These are phyloP conservation scores for Prosapia bicincta DNA, from an alignment of 2,888 invertebrate genomes.

Conservation along the genomic window DNA sequence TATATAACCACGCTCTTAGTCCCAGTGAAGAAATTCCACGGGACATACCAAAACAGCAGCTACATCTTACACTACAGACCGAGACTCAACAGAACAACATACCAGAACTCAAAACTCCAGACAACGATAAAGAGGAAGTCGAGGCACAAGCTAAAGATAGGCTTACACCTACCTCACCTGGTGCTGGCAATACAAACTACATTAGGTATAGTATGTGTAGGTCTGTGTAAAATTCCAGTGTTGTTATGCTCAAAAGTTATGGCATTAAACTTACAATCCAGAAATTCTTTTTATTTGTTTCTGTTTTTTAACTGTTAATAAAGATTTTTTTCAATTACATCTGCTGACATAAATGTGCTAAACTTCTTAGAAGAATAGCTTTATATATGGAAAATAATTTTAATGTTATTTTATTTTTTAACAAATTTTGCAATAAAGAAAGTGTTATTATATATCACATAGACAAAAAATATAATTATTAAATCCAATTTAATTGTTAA, in stretches of 20 bases:
- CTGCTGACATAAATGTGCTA: no score
- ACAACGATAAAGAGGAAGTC: not conserved
- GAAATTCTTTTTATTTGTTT: not conserved
- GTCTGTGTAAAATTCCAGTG: not conserved
- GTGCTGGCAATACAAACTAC: conserved; percentile 18
- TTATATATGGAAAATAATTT: no score
- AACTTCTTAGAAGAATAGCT: no score
- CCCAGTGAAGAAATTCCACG: not conserved
- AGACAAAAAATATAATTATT: no score
- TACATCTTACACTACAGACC: not conserved
- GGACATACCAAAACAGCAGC: not conserved
- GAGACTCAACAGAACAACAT: not conserved
- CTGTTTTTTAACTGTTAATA: not conserved
- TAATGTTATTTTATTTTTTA: no score
- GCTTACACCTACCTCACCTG: conserved; percentile 8
- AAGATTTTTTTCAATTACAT: not conserved
- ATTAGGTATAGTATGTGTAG: conserved; percentile 26
- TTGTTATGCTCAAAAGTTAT: not conserved
- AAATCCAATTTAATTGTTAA: no score
- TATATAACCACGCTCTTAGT: not conserved
- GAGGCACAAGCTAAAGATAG: not conserved
- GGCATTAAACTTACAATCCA: not conserved
- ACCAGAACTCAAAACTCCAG: not conserved
- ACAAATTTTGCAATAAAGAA: no score
- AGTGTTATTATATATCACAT: no score